A percentile compares a stretch with the other conserved stretches of the same genome.
phyloP scores from a whole-genome alignment of 2,888 invertebrate genomes.

The Andrena hattorfiana region DNA sequence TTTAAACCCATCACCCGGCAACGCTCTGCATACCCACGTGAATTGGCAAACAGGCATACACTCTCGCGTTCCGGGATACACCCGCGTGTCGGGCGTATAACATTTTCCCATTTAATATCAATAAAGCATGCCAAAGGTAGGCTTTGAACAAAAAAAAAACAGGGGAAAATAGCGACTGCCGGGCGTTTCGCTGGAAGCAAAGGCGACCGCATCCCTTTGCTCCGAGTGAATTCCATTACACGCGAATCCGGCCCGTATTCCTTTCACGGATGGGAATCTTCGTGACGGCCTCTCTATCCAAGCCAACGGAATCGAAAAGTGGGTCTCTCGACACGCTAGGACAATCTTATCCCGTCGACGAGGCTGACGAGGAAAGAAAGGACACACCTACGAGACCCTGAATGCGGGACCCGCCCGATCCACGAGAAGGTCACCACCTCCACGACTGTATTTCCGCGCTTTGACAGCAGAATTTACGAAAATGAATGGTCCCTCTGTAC shows the following conservation, averaged over 20 bases:
- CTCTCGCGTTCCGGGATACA: background rate
- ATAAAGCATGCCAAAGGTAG: conserved; percentile 23
- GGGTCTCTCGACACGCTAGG: conserved; percentile 59
- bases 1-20: no score
- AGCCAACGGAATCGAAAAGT: conserved; percentile 56
- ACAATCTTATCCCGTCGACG: conserved; percentile 58
- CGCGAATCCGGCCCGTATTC: conserved; percentile 52
- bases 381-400: conserved; percentile 46
- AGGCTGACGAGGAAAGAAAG: conserved; percentile 26
- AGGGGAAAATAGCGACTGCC: background rate
- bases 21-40: background rate
- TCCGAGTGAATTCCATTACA: conserved; percentile 53
- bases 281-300: conserved; percentile 32
- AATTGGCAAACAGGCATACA: background rate
- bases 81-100: background rate
- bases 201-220: conserved; percentile 26
- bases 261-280: conserved; percentile 51
- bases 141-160: background rate
- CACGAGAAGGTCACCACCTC: conserved; percentile 18
- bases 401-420: conserved; percentile 46
- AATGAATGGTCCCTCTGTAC: background rate
- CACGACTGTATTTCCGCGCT: conserved; percentile 41
- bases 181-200: background rate
- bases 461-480: conserved; percentile 31
- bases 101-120: conserved; percentile 21